These are phyloP conservation scores for Columba guinea DNA, from an alignment of 2,797 vertebrate genomes.

Conservation along the genomic window DNA sequence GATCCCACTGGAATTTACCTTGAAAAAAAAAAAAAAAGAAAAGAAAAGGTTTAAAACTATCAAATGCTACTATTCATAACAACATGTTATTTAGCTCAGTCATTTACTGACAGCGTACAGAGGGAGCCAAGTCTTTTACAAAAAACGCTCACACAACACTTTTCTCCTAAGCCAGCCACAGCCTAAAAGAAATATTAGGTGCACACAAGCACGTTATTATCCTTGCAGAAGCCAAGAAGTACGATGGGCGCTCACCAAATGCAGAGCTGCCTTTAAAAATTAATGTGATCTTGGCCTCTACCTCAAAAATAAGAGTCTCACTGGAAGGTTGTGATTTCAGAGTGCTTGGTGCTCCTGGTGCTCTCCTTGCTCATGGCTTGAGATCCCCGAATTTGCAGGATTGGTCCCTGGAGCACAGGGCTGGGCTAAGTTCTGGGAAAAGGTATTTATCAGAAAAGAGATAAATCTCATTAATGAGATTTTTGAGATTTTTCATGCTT, in stretches of 20 bases:
- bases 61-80: background rate
- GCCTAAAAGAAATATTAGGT: background rate
- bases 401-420: background rate
- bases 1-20: constrained; percentile 66
- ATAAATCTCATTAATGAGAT: background rate
- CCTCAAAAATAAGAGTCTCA: background rate
- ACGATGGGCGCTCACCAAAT: background rate
- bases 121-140: background rate
- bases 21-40: background rate
- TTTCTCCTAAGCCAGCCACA: background rate
- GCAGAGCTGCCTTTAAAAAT: background rate
- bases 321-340: fast-evolving
- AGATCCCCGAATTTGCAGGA: background rate
- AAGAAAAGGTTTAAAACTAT: background rate
- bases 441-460: background rate
- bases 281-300: background rate
- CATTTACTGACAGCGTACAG: background rate
- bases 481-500: background rate
- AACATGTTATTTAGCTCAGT: background rate
- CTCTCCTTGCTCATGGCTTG: fast-evolving
- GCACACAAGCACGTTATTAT: background rate
- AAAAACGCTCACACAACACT: background rate
- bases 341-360: too few species aligned
- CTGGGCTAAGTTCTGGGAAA: background rate
- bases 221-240: background rate